phyloP scores from a whole-genome alignment of 2,888 invertebrate genomes.

The Campoletis raptor region DNA sequence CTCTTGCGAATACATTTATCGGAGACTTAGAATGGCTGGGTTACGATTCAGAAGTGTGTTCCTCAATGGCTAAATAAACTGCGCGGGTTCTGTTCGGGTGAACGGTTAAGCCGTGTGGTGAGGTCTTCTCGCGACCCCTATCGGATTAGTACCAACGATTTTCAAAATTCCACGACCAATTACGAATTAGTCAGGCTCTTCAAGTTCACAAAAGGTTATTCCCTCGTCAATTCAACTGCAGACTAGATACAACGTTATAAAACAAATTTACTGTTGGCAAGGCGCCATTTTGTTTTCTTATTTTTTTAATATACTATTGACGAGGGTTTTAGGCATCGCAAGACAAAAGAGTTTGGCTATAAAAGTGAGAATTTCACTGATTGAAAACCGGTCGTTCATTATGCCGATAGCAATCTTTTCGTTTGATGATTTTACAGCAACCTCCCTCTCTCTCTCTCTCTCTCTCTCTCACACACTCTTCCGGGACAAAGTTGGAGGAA shows the following conservation, averaged over 20 bases:
- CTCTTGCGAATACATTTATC: constrained; percentile 28
- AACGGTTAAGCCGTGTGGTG: constrained; percentile 44
- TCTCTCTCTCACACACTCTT: constrained; percentile 1
- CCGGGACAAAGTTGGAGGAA: constrained; percentile 39
- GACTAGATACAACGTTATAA: constrained; percentile 12
- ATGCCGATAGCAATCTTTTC: constrained; percentile 67
- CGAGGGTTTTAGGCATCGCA: constrained; percentile 49
- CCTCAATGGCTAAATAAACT: constrained; percentile 26
- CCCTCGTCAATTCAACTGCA: constrained; percentile 55
- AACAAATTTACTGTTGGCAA: constrained; percentile 44
- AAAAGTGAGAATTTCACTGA: constrained; percentile 65
- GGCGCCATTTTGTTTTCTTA: constrained; percentile 33
- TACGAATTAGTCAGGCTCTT: constrained; percentile 58
- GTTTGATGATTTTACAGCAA: constrained; percentile 74
- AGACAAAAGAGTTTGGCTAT: constrained; percentile 55
- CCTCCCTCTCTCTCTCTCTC: constrained; percentile 56
- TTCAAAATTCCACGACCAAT: constrained; percentile 57
- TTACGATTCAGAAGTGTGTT: constrained; percentile 25
- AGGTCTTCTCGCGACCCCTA: constrained; percentile 21
- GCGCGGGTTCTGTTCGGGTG: background rate
- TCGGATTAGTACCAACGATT: constrained; percentile 53
- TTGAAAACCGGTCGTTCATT: constrained; percentile 73
- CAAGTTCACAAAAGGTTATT: constrained; percentile 30
- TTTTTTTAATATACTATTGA: constrained; percentile 46
- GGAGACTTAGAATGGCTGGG: constrained; percentile 20